These are phyloP conservation scores for Cromileptes altivelis DNA, from an alignment of 2,113 vertebrate genomes.

Conservation along the genomic window DNA sequence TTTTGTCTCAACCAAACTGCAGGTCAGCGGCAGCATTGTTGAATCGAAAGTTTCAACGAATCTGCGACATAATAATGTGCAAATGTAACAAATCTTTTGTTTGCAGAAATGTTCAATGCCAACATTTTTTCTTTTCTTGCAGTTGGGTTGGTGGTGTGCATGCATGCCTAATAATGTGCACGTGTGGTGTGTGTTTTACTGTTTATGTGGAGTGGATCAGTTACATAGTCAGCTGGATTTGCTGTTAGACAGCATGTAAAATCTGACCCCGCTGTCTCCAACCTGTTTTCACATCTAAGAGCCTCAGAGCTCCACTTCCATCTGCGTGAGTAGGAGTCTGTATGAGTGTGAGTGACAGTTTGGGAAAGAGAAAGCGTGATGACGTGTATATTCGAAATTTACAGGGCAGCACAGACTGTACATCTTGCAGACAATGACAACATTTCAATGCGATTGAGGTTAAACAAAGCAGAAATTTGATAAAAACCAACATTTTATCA, in stretches of 20 bases:
- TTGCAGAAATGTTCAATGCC: no score
- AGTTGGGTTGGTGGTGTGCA: not conserved
- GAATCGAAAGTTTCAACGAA: no score
- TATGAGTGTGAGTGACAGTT: not conserved
- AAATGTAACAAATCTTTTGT: no score
- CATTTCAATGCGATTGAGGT: not conserved
- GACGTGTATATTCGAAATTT: not conserved
- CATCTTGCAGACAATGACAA: not conserved
- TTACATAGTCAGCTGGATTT: slow-evolving; percentile 74
- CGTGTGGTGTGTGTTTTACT: slow-evolving; percentile 50
- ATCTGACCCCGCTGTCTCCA: slow-evolving; percentile 61
- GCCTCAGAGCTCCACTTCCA: slow-evolving; percentile 26
- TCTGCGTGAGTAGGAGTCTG: slow-evolving; percentile 8
- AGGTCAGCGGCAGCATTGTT: no score
- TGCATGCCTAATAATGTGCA: slow-evolving; percentile 18
- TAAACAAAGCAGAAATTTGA: not conserved
- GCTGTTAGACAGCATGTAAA: slow-evolving; percentile 74
- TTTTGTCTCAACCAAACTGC: no score
- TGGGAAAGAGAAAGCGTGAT: slow-evolving; percentile 15
- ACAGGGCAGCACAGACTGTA: not conserved
- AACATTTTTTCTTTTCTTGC: no score
- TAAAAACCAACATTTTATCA: not conserved
- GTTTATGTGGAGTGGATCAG: slow-evolving; percentile 60
- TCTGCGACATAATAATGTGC: no score
- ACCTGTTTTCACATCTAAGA: slow-evolving; percentile 67